Conservation (phyloP, 2,797 vertebrate genomes). For the Epinephelus coioides region DNA sequence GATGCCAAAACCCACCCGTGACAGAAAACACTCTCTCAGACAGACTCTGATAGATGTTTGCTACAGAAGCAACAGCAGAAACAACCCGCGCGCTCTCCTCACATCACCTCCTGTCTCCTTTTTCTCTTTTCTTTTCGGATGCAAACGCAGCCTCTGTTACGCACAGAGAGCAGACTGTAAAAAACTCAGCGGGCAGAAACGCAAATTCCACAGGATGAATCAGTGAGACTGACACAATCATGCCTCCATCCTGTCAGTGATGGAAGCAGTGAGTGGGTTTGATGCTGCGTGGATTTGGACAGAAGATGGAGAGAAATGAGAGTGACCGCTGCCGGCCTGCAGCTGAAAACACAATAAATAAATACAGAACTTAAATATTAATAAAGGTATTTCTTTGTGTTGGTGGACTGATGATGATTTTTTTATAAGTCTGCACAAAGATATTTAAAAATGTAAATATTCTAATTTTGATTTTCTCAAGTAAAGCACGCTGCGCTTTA, state of each 20-base stretch:
- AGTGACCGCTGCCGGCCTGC: conserved; percentile 13
- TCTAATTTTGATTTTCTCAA: not conserved
- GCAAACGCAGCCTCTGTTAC: conserved; percentile 18
- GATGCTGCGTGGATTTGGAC: conserved; percentile 2
- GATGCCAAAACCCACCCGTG: not conserved
- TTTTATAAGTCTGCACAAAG: not conserved
- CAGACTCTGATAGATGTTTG: not conserved
- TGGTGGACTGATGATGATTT: too few species aligned
- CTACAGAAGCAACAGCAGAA: not conserved
- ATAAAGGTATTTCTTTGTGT: not conserved
- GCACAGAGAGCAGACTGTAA: conserved; percentile 3
- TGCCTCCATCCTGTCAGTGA: not conserved
- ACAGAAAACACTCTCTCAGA: not conserved
- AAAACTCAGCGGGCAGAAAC: not conserved
- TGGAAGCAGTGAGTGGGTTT: not conserved
- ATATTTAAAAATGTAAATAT: not conserved
- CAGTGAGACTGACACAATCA: not conserved
- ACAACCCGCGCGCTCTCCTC: not conserved
- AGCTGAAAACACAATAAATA: not conserved
- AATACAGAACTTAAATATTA: not conserved
- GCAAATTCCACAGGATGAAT: conserved; percentile 20
- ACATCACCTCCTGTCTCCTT: not conserved
- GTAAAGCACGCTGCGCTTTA: not conserved
- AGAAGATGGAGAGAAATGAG: conserved; percentile 10
- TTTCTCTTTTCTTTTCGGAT: not conserved